A percentile compares a stretch with the other conserved stretches of the same genome.
phyloP scores from a whole-genome alignment of 2,888 invertebrate genomes.

The Silvanus unidentatus region DNA sequence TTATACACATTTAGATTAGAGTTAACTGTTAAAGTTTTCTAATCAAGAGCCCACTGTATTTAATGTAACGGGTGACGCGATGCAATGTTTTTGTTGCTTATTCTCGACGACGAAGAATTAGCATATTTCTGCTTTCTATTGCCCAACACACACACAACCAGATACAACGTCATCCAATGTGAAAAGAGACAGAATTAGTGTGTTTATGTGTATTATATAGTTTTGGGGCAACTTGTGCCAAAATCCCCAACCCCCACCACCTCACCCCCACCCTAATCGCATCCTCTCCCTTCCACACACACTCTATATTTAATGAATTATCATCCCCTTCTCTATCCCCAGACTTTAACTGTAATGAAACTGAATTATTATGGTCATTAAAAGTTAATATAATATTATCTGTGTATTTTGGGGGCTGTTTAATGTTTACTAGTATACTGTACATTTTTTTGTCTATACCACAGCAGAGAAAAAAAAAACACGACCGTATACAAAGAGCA shows the following conservation, averaged over 20 bases:
- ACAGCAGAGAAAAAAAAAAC: no score
- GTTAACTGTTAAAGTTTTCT: constrained; percentile 18
- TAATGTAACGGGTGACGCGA: constrained; percentile 12
- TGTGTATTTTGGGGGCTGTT: constrained; percentile 4
- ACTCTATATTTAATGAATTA: constrained; percentile 12
- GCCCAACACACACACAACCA: no score
- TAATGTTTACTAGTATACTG: no score
- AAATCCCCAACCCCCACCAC: not conserved
- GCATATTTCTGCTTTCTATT: constrained; percentile 16
- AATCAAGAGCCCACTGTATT: constrained; percentile 16
- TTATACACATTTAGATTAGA: constrained; percentile 16
- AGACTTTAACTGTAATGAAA: constrained; percentile 16
- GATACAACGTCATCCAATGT: no score
- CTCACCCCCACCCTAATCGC: constrained; percentile 4
- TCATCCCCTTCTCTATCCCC: constrained; percentile 12
- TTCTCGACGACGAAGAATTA: constrained; percentile 6
- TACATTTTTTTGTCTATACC: no score
- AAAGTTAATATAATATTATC: constrained; percentile 21
- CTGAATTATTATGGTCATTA: constrained; percentile 20
- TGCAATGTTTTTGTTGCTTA: constrained; percentile 11
- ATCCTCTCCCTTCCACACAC: not conserved
- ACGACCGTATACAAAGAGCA: no score
- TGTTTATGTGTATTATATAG: constrained; percentile 16
- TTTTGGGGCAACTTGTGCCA: not conserved
- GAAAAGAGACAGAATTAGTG: constrained; percentile 2